Conservation (phyloP, 2,888 invertebrate species). For the Aspidiotus destructor region DNA sequence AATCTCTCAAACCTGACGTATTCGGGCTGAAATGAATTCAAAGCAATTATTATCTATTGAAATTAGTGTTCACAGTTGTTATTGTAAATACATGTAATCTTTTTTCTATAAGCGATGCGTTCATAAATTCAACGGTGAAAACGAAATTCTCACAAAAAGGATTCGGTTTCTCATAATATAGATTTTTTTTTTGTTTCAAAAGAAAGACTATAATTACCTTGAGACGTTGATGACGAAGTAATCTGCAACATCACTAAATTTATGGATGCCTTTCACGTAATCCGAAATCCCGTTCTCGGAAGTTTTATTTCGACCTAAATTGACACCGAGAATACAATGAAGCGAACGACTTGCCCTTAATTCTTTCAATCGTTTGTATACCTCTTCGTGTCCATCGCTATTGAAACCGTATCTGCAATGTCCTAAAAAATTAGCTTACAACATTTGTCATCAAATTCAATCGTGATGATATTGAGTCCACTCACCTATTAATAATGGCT, state of each 20-base stretch:
- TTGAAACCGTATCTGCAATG: conserved; percentile 76
- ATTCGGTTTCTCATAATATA: no score
- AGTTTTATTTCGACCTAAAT: conserved; percentile 90
- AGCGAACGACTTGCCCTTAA: conserved; percentile 40
- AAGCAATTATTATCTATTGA: neutral
- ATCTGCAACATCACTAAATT: conserved; percentile 75
- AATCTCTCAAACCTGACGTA: conserved; percentile 75
- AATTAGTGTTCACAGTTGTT: neutral
- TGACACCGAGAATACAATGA: conserved; percentile 68
- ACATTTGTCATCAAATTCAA: no score
- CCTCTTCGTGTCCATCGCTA: conserved; percentile 78
- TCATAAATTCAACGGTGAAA: neutral
- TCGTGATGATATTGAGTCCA: no score
- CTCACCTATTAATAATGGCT: conserved; percentile 80
- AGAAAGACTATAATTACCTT: conserved; percentile 45
- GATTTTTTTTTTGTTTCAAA: no score
- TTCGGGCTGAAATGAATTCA: conserved; percentile 64
- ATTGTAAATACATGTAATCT: no score
- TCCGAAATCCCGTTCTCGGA: conserved; percentile 65
- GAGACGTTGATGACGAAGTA: conserved; percentile 95
- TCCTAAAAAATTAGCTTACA: neutral
- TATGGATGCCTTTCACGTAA: conserved; percentile 73
- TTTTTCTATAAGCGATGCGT: neutral
- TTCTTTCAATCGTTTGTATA: conserved; percentile 55
- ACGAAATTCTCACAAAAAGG: no score